Percentiles rank a stretch among this genome's conserved stretches.
Conservation (phyloP, 2,888 invertebrate genomes). For the Gasteruption jaculator region DNA sequence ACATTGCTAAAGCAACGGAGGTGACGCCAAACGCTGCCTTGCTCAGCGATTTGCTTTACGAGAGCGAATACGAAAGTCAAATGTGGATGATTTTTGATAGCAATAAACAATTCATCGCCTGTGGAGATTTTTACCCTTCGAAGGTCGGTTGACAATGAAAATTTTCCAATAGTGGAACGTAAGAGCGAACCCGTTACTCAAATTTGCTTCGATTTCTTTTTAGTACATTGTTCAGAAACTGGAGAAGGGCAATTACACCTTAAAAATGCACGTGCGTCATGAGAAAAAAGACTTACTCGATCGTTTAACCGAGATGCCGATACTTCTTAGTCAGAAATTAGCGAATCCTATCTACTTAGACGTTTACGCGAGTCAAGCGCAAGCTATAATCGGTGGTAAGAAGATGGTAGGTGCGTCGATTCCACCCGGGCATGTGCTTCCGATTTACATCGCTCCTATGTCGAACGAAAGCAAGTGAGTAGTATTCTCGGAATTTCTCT, state of each 20-base stretch:
- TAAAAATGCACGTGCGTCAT: constrained; percentile 85
- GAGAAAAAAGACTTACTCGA: constrained; percentile 83
- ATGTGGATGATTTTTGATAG: constrained; percentile 94
- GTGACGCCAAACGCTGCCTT: constrained; percentile 74
- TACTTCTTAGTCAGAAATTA: constrained; percentile 75
- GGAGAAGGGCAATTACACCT: constrained; percentile 91
- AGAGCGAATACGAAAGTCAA: constrained; percentile 93
- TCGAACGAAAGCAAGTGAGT: constrained; percentile 77
- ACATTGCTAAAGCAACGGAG: constrained; percentile 77
- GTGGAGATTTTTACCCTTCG: constrained; percentile 86
- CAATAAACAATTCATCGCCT: constrained; percentile 80
- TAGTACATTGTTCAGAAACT: constrained; percentile 77
- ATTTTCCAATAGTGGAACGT: constrained; percentile 1
- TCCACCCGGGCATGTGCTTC: constrained; percentile 61
- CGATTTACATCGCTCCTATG: constrained; percentile 76
- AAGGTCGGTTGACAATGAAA: constrained; percentile 56
- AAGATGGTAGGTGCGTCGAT: constrained; percentile 64
- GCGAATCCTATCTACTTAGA: constrained; percentile 69
- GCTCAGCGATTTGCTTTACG: constrained; percentile 86
- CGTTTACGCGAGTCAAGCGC: constrained; percentile 65
- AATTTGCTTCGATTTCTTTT: constrained; percentile 27
- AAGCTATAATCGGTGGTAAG: constrained; percentile 74
- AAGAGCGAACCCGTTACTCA: constrained; percentile 4
- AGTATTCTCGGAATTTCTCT: too few relatives aligned
- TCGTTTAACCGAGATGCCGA: constrained; percentile 73